These are phyloP conservation scores for Vulpes ferrilata DNA, from an alignment of 2,113 vertebrate genomes.

Conservation along the genomic window DNA sequence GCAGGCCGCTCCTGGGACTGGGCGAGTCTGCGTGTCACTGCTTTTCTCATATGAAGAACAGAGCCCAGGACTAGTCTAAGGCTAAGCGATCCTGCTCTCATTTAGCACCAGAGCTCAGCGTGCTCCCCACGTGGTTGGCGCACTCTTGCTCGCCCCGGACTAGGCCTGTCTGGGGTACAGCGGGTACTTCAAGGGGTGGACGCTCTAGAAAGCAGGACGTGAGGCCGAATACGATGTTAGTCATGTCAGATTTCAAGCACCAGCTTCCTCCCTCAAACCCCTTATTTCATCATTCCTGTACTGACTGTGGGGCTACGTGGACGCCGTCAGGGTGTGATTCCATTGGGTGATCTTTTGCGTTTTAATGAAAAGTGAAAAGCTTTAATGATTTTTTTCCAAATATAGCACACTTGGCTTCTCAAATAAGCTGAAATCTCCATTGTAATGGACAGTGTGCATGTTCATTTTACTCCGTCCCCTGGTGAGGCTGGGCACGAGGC, in stretches of 20 bases:
- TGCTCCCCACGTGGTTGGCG: not conserved
- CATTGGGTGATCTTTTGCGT: not conserved
- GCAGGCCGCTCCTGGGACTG: not conserved
- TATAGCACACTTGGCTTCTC: not conserved
- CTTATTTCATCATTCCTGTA: not conserved
- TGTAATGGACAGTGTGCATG: not conserved
- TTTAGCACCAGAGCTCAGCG: not conserved
- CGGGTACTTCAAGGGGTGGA: not conserved
- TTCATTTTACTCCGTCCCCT: not conserved
- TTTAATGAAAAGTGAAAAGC: not conserved
- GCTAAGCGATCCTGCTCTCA: not conserved
- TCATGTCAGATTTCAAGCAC: not conserved
- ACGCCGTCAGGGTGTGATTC: not conserved
- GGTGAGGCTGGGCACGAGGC: not conserved
- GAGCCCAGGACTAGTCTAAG: not conserved
- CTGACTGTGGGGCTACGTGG: not conserved
- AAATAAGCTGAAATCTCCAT: not conserved
- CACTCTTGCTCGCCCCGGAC: not conserved
- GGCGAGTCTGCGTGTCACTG: not conserved
- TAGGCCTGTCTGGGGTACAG: not conserved
- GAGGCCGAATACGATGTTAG: not conserved
- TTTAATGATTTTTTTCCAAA: slow-evolving; percentile 4
- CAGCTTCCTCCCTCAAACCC: not conserved
- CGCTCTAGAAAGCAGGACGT: not conserved
- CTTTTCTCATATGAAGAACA: not conserved